Percentiles rank a stretch among this genome's conserved stretches.
Evolutionary conservation across 2,888 invertebrate species (phyloP).

Genomic region (Argyra leucocephala): DNA sequence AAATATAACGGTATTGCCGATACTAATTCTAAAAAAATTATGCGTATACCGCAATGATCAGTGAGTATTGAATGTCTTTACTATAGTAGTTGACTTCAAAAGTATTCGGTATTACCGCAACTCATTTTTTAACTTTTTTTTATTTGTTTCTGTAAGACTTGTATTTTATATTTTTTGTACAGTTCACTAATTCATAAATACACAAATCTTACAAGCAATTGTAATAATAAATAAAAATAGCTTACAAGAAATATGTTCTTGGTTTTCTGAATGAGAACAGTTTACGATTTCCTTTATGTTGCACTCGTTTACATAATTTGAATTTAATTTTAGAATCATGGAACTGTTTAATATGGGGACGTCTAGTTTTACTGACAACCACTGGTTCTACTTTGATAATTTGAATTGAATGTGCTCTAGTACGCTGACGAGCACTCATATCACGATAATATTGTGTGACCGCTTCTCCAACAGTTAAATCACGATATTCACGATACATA

Average conservation of each 20-base stretch:
- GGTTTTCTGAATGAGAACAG: slow-evolving; percentile 57
- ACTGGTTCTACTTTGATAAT: slow-evolving; percentile 95
- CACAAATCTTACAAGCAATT: neutral
- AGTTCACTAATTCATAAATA: too few species aligned
- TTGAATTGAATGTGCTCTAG: slow-evolving; percentile 92
- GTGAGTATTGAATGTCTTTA: too few species aligned
- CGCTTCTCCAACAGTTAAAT: slow-evolving; percentile 88
- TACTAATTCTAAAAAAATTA: too few species aligned
- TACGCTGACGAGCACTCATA: slow-evolving; percentile 97
- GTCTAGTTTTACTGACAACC: slow-evolving; percentile 76
- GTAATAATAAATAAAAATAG: neutral
- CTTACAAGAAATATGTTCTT: slow-evolving; percentile 44
- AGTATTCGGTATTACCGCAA: too few species aligned
- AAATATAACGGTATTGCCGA: too few species aligned
- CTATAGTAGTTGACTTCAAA: too few species aligned
- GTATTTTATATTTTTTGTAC: too few species aligned
- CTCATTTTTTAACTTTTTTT: too few species aligned
- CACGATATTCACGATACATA: slow-evolving; percentile 99
- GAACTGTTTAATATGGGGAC: slow-evolving; percentile 96
- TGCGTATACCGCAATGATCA: too few species aligned
- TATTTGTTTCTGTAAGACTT: too few species aligned
- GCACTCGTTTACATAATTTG: slow-evolving; percentile 88
- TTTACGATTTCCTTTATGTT: slow-evolving; percentile 73
- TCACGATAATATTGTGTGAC: slow-evolving; percentile 98
- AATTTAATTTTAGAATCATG: slow-evolving; percentile 94